Conservation (phyloP, 2,888 invertebrate species). For the Ecliptopera silaceata region DNA sequence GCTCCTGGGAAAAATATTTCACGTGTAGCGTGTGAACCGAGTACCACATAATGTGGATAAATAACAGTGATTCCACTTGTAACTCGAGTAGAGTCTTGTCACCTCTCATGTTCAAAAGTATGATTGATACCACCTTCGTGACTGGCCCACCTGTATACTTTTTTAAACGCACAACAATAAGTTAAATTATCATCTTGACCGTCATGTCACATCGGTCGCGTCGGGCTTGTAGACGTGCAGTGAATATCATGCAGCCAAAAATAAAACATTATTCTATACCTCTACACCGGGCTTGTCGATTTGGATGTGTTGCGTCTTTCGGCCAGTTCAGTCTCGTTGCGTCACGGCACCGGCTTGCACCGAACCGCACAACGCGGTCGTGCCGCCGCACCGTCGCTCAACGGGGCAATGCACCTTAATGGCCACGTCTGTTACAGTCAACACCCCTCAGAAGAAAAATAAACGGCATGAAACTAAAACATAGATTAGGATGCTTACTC, state of each 20-base stretch:
- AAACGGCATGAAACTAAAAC: too few relatives aligned
- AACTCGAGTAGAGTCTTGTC: constrained; percentile 44
- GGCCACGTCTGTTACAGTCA: constrained; percentile 40
- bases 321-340: constrained; percentile 77
- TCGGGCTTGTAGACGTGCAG: constrained; percentile 33
- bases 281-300: constrained; percentile 43
- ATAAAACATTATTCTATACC: constrained; percentile 49
- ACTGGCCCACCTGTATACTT: constrained; percentile 38
- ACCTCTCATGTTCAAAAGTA: constrained; percentile 43
- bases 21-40: constrained; percentile 46
- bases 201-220: constrained; percentile 48
- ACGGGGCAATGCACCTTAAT: constrained; percentile 75
- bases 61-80: constrained; percentile 40
- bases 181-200: constrained; percentile 57
- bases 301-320: constrained; percentile 54
- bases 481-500: too few relatives aligned
- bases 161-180: constrained; percentile 46
- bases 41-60: constrained; percentile 45
- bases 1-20: constrained; percentile 54
- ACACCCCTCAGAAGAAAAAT: too few relatives aligned
- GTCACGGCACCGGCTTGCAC: constrained; percentile 60
- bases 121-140: constrained; percentile 51
- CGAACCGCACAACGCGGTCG: constrained; percentile 2
- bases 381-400: constrained; percentile 38
- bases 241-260: constrained; percentile 68